These are phyloP conservation scores for Epinephelus malabaricus DNA, from an alignment of 2,797 vertebrate genomes.

Conservation along the genomic window DNA sequence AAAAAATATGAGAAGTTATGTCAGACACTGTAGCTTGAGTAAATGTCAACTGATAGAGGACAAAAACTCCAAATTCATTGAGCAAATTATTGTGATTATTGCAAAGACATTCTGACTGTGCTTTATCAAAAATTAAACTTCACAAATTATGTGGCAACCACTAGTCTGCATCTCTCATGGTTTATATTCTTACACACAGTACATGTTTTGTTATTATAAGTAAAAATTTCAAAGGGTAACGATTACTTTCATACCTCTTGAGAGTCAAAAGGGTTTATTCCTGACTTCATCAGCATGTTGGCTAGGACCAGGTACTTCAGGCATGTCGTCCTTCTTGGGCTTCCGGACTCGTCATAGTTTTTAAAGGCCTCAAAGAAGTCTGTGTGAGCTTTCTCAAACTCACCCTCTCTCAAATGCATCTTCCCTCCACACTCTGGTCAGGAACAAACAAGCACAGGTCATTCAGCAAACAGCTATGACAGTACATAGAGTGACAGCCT, in stretches of 20 bases:
- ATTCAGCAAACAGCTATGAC: conserved; percentile 19
- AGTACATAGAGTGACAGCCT: not conserved
- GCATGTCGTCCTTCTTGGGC: conserved; percentile 98
- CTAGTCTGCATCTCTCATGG: not conserved
- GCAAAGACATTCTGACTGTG: not conserved
- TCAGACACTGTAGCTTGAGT: not conserved
- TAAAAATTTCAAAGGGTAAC: not conserved
- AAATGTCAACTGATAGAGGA: not conserved
- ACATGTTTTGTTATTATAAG: not conserved
- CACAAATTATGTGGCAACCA: conserved; percentile 1
- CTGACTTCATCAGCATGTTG: conserved; percentile 99
- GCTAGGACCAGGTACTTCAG: conserved; percentile 99
- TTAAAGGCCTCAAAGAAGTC: conserved; percentile 99
- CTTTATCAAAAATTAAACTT: not conserved
- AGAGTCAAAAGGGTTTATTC: conserved; percentile 99
- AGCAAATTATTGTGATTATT: not conserved
- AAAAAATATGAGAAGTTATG: conserved; percentile 32
- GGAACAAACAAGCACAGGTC: conserved; percentile 38
- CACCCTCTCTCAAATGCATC: conserved; percentile 99
- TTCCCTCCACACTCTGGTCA: conserved; percentile 97
- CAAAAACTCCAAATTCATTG: not conserved
- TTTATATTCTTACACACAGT: conserved; percentile 5
- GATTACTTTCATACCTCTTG: conserved; percentile 90
- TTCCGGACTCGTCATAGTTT: conserved; percentile 99
- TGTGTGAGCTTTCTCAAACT: conserved; percentile 99